Percentiles rank a stretch among this genome's conserved stretches.
Conservation (phyloP, 1,140 invertebrate genomes). For the Drosophila ambigua region DNA sequence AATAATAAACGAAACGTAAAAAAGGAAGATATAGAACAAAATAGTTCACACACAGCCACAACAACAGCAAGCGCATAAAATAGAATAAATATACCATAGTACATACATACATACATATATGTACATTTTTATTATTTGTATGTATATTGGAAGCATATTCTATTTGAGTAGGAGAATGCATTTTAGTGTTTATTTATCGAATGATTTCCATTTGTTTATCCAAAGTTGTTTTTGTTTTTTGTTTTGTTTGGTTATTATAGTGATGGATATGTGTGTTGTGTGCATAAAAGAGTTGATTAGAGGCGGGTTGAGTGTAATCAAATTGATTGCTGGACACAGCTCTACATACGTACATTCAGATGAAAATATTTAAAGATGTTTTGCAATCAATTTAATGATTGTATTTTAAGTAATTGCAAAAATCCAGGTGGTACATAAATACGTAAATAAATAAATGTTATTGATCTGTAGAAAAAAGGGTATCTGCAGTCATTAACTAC, state of each 20-base stretch:
- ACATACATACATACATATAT: constrained; percentile 30
- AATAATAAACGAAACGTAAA: constrained; percentile 8
- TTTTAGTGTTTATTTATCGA: constrained; percentile 41
- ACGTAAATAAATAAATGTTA: too few relatives aligned
- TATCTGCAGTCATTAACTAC: too few relatives aligned
- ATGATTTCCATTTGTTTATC: constrained; percentile 57
- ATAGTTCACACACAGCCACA: constrained; percentile 29
- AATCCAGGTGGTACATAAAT: too few relatives aligned
- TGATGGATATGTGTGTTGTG: constrained; percentile 7
- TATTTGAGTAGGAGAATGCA: constrained; percentile 13
- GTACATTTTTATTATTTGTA: constrained; percentile 17
- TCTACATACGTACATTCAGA: too few relatives aligned
- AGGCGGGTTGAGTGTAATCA: too few relatives aligned
- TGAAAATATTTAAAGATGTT: too few relatives aligned
- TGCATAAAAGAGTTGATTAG: constrained; percentile 2
- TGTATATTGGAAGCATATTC: constrained; percentile 5
- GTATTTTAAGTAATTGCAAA: too few relatives aligned
- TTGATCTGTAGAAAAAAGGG: too few relatives aligned
- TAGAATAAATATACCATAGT: constrained; percentile 36
- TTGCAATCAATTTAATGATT: too few relatives aligned
- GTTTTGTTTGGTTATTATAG: constrained; percentile 44
- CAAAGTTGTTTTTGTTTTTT: constrained; percentile 45
- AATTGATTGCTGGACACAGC: too few relatives aligned
- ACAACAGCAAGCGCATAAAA: constrained; percentile 71
- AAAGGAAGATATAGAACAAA: constrained; percentile 28